Evolutionary conservation across 1,140 invertebrate species (phyloP).

Genomic region (Platorchestia sp.): DNA sequence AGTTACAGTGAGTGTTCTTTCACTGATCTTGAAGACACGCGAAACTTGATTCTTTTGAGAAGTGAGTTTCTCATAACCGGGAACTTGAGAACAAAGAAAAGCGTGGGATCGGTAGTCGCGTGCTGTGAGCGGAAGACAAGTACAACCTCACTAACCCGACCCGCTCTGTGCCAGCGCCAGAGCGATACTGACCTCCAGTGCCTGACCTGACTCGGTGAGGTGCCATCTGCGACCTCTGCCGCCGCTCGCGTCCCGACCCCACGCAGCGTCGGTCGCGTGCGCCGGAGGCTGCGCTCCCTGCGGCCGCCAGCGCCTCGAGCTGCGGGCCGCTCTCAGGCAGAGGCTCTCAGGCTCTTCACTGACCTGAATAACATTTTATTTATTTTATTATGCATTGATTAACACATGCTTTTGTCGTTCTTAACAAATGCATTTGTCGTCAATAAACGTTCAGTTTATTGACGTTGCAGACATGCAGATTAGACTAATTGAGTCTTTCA

Average conservation of each 20-base stretch:
- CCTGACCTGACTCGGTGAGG: slow-evolving; percentile 24
- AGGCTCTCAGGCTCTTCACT: no score
- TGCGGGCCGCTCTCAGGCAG: no score
- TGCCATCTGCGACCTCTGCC: slow-evolving; percentile 32
- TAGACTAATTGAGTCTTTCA: no score
- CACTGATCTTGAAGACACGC: not conserved
- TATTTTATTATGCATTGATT: no score
- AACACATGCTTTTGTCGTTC: no score
- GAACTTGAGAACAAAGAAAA: slow-evolving; percentile 38
- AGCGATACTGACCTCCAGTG: slow-evolving; percentile 20
- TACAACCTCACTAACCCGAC: not conserved
- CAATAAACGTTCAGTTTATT: no score
- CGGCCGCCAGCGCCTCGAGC: no score
- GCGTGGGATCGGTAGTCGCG: slow-evolving; percentile 4
- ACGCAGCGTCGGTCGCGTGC: no score
- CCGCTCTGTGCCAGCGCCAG: slow-evolving; percentile 29
- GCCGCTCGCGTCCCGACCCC: not conserved
- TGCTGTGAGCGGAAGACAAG: not conserved
- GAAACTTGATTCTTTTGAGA: not conserved
- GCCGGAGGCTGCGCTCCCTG: no score
- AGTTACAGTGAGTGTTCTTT: not conserved
- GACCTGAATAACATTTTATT: no score
- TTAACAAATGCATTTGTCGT: no score
- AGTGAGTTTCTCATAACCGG: slow-evolving; percentile 14
- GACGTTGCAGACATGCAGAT: no score